A percentile compares a stretch with the other conserved stretches of the same genome.
Evolutionary conservation across 2,797 vertebrate genomes (phyloP).

Genomic region (Notamacropus eugenii): DNA sequence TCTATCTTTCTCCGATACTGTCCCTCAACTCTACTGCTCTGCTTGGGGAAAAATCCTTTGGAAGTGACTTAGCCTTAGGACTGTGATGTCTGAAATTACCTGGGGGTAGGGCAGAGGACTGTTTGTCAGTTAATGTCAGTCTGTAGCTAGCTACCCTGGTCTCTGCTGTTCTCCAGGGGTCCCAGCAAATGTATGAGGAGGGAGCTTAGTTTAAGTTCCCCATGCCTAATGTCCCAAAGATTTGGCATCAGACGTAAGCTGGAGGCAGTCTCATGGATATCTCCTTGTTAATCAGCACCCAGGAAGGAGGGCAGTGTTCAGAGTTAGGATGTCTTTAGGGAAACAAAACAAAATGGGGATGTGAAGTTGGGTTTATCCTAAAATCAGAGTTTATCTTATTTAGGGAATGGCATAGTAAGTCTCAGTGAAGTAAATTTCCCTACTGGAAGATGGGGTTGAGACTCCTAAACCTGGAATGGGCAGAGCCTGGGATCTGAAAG

Average conservation of each 20-base stretch:
- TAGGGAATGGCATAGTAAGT: background rate
- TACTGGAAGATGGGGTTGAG: background rate
- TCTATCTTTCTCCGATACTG: constrained; percentile 12
- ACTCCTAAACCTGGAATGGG: background rate
- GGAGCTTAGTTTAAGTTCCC: background rate
- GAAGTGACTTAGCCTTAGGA: background rate
- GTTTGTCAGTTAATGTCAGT: background rate
- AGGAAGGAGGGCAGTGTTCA: background rate
- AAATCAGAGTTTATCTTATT: background rate
- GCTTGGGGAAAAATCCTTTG: background rate
- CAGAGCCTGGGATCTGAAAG: background rate
- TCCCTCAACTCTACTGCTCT: background rate
- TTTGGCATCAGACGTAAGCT: background rate
- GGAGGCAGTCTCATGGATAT: background rate
- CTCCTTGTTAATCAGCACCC: background rate
- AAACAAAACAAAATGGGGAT: background rate
- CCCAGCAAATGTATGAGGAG: background rate
- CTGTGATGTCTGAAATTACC: background rate
- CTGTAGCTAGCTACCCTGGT: background rate
- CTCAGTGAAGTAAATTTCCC: background rate
- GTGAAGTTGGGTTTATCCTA: background rate
- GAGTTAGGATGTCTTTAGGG: background rate
- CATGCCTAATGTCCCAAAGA: background rate
- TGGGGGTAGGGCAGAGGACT: background rate
- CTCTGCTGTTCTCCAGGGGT: background rate